phyloP scores from a whole-genome alignment of 2,113 vertebrate species.

The Tupaia tana region DNA sequence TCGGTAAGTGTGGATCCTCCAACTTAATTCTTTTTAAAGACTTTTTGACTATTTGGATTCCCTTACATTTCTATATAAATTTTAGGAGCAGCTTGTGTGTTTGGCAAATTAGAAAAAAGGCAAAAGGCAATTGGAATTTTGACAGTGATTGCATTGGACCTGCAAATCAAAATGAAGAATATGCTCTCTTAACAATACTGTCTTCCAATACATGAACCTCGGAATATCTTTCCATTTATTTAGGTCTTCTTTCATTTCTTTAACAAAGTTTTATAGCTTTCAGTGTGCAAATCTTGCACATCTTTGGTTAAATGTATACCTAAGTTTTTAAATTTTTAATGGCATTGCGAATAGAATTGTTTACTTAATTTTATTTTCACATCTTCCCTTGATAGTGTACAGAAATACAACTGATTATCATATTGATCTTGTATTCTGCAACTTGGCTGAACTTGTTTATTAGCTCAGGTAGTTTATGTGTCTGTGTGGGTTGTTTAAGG shows the following conservation, averaged over 20 bases:
- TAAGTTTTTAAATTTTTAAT: neutral
- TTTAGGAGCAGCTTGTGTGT: neutral
- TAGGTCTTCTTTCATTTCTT: neutral
- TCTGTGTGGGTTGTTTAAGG: neutral
- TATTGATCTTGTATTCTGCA: neutral
- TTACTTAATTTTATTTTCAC: neutral
- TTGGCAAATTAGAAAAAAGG: conserved; percentile 3
- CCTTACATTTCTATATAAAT: neutral
- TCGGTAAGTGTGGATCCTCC: neutral
- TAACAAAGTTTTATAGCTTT: neutral
- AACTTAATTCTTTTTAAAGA: neutral
- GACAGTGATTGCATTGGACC: neutral
- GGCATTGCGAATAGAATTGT: neutral
- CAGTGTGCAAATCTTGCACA: neutral
- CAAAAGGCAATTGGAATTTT: neutral
- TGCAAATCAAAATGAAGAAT: neutral
- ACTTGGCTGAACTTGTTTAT: neutral
- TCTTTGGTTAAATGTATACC: neutral
- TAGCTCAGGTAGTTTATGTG: neutral
- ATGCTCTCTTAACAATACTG: neutral
- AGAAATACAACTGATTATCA: neutral
- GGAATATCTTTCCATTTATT: neutral
- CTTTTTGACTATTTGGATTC: neutral
- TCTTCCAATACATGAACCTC: neutral
- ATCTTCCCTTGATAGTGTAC: neutral